These are phyloP conservation scores for Varecia variegata DNA, from an alignment of 2,797 vertebrate species.

Conservation along the genomic window DNA sequence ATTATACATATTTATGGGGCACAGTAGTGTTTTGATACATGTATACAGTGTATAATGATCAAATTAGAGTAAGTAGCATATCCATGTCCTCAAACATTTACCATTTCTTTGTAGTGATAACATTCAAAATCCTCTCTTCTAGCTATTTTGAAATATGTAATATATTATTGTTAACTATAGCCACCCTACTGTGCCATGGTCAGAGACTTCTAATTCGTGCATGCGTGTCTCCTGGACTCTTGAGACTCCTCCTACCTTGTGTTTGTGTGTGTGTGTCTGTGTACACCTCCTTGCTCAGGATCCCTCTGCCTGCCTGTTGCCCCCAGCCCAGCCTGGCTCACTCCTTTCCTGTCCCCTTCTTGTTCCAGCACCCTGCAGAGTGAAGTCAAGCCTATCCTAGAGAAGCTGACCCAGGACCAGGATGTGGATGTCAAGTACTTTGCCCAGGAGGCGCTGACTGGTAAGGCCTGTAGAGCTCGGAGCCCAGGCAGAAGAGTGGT, in stretches of 20 bases:
- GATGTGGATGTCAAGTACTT: slow-evolving; percentile 86
- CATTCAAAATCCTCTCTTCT: background rate
- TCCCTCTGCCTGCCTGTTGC: accelerated
- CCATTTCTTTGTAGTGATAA: background rate
- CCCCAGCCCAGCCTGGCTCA: background rate
- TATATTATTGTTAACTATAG: background rate
- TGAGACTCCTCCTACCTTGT: background rate
- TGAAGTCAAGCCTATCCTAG: slow-evolving; percentile 83
- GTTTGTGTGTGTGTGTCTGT: background rate
- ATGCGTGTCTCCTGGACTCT: background rate
- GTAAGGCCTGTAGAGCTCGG: slow-evolving; percentile 36
- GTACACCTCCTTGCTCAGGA: background rate
- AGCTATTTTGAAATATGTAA: background rate
- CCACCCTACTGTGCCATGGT: background rate
- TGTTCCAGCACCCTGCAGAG: slow-evolving; percentile 80
- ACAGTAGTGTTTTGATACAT: background rate
- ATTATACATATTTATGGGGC: background rate
- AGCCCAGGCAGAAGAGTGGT: background rate
- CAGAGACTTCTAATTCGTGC: background rate
- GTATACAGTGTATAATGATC: background rate
- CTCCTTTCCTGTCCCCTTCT: background rate
- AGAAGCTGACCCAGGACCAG: slow-evolving; percentile 85
- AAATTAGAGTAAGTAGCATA: background rate
- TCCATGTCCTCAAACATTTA: background rate
- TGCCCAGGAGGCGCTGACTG: slow-evolving; percentile 84